Evolutionary conservation across 37 sponge, comb jelly and placozoan genomes (phyloP).

Genomic region (Chondrosia reniformis): DNA sequence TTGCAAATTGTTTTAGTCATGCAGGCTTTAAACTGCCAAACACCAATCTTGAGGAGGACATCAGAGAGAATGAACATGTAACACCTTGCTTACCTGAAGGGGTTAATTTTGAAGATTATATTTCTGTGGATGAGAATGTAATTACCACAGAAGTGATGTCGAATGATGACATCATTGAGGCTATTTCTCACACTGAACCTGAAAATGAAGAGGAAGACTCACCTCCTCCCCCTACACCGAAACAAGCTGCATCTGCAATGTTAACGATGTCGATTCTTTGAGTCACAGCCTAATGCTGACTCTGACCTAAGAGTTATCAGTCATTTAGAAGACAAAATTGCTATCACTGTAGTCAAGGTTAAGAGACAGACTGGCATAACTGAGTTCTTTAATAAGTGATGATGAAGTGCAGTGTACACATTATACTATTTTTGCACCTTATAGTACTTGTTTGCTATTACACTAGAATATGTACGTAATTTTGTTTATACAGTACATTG

Average conservation of each 20-base stretch:
- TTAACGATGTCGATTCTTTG: not conserved
- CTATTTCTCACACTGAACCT: not conserved
- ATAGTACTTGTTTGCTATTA: too few species aligned
- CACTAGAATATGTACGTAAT: too few species aligned
- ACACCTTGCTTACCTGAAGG: not conserved
- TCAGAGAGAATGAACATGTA: not conserved
- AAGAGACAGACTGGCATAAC: not conserved
- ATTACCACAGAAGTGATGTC: slow-evolving; percentile 6
- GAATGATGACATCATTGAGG: slow-evolving; percentile 11
- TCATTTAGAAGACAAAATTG: not conserved
- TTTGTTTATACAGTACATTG: too few species aligned
- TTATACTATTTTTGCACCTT: too few species aligned
- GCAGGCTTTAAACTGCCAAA: slow-evolving; percentile 3
- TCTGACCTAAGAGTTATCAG: not conserved
- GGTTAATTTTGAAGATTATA: not conserved
- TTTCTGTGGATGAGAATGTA: slow-evolving; percentile 6
- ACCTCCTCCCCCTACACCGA: too few species aligned
- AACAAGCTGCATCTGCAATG: not conserved
- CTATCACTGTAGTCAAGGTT: not conserved
- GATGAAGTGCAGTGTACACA: too few species aligned
- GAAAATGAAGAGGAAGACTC: not conserved
- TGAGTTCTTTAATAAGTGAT: not conserved
- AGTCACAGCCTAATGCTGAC: not conserved
- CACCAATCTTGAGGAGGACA: not conserved
- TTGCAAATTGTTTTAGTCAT: slow-evolving; percentile 12